phyloP scores from a whole-genome alignment of 2,888 invertebrate genomes.

The Cyrtodaria siliqua region DNA sequence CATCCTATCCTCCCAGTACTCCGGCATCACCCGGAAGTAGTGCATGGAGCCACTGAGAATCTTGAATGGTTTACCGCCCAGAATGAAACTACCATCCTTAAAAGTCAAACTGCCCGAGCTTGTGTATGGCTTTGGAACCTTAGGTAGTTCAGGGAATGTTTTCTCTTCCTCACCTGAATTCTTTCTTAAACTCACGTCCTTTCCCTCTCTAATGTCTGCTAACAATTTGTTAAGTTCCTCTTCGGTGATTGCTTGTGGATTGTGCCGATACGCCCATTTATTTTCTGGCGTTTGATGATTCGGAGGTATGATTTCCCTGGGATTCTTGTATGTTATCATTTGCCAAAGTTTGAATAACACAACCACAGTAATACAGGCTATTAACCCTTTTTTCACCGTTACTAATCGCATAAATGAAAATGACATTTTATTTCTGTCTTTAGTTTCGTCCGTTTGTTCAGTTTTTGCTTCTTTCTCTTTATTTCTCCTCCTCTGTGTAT shows the following conservation, averaged over 20 bases:
- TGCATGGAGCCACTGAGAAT: slow-evolving; percentile 83
- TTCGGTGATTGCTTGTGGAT: slow-evolving; percentile 27
- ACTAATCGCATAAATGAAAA: no score
- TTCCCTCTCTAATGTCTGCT: slow-evolving; percentile 1
- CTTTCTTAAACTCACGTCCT: neutral
- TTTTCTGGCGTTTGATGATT: neutral
- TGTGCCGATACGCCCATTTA: slow-evolving; percentile 13
- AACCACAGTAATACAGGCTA: neutral
- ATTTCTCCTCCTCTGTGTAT: neutral
- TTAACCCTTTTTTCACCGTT: slow-evolving; percentile 4
- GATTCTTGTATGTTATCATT: slow-evolving; percentile 7
- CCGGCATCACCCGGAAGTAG: slow-evolving; percentile 81
- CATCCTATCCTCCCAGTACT: slow-evolving; percentile 82
- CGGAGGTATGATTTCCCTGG: neutral
- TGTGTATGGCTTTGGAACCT: neutral
- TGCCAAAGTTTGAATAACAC: slow-evolving; percentile 14
- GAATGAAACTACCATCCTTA: slow-evolving; percentile 71
- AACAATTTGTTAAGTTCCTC: slow-evolving; percentile 12
- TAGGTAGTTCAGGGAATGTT: neutral
- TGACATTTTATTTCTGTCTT: neutral
- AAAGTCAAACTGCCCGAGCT: slow-evolving; percentile 62
- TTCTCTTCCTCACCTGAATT: neutral
- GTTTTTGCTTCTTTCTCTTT: neutral
- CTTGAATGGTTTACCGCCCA: slow-evolving; percentile 73
- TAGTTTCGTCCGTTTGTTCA: neutral